A percentile compares a stretch with the other conserved stretches of the same genome.
Conservation (phyloP, 2,888 invertebrate species). For the Phaedon cochleariae region DNA sequence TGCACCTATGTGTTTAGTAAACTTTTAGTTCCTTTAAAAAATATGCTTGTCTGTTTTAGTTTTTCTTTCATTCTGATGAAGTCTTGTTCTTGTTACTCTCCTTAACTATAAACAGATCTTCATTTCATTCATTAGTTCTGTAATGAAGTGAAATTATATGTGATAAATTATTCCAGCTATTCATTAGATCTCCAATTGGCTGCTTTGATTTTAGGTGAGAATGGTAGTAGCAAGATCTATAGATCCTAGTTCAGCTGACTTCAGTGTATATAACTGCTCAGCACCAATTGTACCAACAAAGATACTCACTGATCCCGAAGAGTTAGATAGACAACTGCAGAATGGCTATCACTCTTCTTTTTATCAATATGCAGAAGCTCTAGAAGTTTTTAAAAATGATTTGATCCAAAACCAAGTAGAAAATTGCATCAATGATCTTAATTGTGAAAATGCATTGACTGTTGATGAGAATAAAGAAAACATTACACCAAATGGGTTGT, state of each 20-base stretch:
- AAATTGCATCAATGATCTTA: slow-evolving; percentile 18
- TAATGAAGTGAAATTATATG: too few species aligned
- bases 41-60: not conserved
- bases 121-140: too few species aligned
- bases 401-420: slow-evolving; percentile 28
- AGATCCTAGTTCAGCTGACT: slow-evolving; percentile 81
- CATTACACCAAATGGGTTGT: slow-evolving; percentile 35
- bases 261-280: slow-evolving; percentile 74
- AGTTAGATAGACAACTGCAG: slow-evolving; percentile 85
- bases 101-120: too few species aligned
- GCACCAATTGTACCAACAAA: slow-evolving; percentile 93
- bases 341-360: slow-evolving; percentile 69
- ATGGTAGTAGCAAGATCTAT: slow-evolving; percentile 93
- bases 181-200: too few species aligned
- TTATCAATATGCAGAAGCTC: slow-evolving; percentile 41
- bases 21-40: slow-evolving; percentile 16
- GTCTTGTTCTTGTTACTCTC: too few species aligned
- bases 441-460: slow-evolving; percentile 4
- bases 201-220: slow-evolving; percentile 69
- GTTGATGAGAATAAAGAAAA: slow-evolving; percentile 18
- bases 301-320: slow-evolving; percentile 89
- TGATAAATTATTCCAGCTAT: too few species aligned
- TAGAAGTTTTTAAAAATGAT: slow-evolving; percentile 34
- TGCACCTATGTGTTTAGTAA: slow-evolving; percentile 34
- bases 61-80: not conserved